Percentiles rank a stretch among this genome's conserved stretches.
Evolutionary conservation across 2,888 invertebrate species (phyloP).

Genomic region (Caenorhabditis sinica): DNA sequence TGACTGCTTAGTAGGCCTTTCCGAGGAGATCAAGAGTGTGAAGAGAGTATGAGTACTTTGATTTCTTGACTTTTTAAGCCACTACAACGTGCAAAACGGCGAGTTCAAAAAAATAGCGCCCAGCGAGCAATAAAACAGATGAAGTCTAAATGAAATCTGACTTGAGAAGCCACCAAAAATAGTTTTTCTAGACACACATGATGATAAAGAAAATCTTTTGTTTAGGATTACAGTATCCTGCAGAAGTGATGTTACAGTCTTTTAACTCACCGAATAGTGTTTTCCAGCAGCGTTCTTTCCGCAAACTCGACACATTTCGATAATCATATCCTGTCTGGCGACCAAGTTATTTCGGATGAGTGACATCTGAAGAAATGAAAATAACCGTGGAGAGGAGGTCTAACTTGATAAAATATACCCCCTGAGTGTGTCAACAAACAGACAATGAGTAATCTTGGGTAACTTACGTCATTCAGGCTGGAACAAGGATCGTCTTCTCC

Average conservation of each 20-base stretch:
- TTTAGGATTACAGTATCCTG: not conserved
- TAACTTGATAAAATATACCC: not conserved
- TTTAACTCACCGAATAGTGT: slow-evolving; percentile 53
- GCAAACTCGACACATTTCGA: slow-evolving; percentile 53
- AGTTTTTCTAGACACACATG: not conserved
- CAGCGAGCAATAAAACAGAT: slow-evolving; percentile 10
- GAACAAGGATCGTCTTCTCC: slow-evolving; percentile 44
- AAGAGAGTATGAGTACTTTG: not conserved
- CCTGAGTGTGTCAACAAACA: not conserved
- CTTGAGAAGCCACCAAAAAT: not conserved
- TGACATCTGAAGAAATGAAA: slow-evolving; percentile 39
- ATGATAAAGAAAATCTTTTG: no score
- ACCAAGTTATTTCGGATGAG: not conserved
- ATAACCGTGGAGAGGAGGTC: not conserved
- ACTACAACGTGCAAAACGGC: not conserved
- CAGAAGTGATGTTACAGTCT: no score
- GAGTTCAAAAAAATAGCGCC: not conserved
- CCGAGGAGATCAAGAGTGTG: not conserved
- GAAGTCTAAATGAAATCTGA: not conserved
- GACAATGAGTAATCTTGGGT: slow-evolving; percentile 14
- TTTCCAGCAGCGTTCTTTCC: slow-evolving; percentile 51
- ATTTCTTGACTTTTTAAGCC: not conserved
- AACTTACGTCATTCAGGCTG: slow-evolving; percentile 44
- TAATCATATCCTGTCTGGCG: not conserved
- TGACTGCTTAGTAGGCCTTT: not conserved